phyloP scores from a whole-genome alignment of 1,140 invertebrate species.

The Carposina sasakii region DNA sequence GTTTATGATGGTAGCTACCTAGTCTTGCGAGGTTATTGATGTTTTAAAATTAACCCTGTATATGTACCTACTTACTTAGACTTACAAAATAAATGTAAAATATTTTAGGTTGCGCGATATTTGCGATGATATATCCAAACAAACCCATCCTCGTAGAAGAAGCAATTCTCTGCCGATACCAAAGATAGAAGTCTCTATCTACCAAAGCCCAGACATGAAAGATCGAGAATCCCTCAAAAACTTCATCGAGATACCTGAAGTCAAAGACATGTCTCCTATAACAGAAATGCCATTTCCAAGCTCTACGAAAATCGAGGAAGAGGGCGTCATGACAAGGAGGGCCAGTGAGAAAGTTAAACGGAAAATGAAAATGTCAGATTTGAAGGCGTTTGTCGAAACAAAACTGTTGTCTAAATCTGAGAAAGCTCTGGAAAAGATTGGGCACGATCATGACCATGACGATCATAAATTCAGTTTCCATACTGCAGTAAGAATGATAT shows the following conservation, averaged over 20 bases:
- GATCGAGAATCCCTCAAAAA: constrained; percentile 81
- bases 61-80: too few species aligned
- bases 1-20: too few species aligned
- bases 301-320: constrained; percentile 71
- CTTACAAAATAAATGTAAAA: too few species aligned
- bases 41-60: too few species aligned
- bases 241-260: constrained; percentile 83
- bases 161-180: constrained; percentile 95
- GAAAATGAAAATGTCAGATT: constrained; percentile 91
- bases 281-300: constrained; percentile 63
- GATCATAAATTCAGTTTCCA: constrained; percentile 70
- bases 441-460: too few species aligned
- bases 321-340: constrained; percentile 74
- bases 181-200: constrained; percentile 91
- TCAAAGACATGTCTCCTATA: constrained; percentile 75
- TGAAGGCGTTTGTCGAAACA: constrained; percentile 92
- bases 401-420: constrained; percentile 93
- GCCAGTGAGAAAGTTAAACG: constrained; percentile 87
- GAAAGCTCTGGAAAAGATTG: constrained; percentile 91
- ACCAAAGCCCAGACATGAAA: constrained; percentile 82
- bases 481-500: constrained; percentile 68
- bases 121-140: constrained; percentile 82
- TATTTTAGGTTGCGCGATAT: constrained; percentile 88
- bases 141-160: constrained; percentile 83
- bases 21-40: too few species aligned